phyloP scores from a whole-genome alignment of 2,113 vertebrate genomes.

The Andinoacara biseriatus region DNA sequence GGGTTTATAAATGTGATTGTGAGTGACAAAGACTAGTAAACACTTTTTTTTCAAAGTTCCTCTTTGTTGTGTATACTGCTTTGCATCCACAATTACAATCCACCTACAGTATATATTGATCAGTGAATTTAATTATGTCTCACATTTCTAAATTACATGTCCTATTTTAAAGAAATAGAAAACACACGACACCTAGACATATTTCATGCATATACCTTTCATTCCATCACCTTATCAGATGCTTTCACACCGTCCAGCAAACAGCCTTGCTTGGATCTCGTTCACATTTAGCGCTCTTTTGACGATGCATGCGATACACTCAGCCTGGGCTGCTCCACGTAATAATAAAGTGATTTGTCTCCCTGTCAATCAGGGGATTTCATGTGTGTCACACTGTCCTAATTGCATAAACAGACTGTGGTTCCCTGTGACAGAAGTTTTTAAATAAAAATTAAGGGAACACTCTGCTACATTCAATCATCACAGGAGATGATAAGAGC shows the following conservation, averaged over 20 bases:
- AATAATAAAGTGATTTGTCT: not conserved
- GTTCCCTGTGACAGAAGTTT: not conserved
- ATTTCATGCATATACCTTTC: not conserved
- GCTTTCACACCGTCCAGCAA: not conserved
- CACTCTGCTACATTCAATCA: not conserved
- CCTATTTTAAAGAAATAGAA: not conserved
- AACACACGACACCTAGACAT: not conserved
- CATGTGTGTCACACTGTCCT: not conserved
- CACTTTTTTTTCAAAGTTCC: not conserved
- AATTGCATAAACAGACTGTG: not conserved
- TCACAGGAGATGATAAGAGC: not conserved
- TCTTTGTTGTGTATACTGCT: not conserved
- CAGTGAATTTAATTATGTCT: not conserved
- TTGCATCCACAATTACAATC: not conserved
- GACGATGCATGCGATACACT: too few relatives aligned
- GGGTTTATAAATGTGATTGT: slow-evolving; percentile 1
- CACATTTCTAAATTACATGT: not conserved
- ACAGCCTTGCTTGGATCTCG: not conserved
- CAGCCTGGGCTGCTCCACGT: not conserved
- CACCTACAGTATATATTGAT: not conserved
- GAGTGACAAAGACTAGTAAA: not conserved
- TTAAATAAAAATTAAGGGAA: not conserved
- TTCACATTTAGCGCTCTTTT: not conserved
- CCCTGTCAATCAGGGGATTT: not conserved
- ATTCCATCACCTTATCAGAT: not conserved